Evolutionary conservation across 2,888 invertebrate species (phyloP), one percentile per base, ranked within the genome.

Genomic region (Anagyrus pseudococci): DNA sequence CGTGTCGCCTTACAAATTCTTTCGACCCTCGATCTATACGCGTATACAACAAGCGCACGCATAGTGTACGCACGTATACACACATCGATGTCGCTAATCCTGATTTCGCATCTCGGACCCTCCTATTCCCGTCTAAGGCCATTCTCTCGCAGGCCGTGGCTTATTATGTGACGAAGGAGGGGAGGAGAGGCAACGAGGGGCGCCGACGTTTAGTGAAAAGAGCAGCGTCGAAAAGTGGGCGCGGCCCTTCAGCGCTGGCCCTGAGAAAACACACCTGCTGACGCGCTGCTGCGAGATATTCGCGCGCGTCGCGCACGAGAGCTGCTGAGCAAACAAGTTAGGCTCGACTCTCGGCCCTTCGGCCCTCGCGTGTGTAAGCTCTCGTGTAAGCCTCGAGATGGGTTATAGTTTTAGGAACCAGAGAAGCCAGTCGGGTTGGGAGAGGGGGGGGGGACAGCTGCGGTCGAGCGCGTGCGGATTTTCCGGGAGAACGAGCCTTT

Each of bases 201-300:
- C 13, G 19, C 10, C 22, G 46, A 48, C 52, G 10, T 7, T 15
- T 37, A 13, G 10, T 57, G 49, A 61, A 65, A 56, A 61, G 61
- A 65, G 65, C 61, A 65, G 43, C 53, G 20, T 2, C 19, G 19
- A 50, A 26, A 33, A 41, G 57, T 53, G 33, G 26, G 46, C 49
- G 49, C 55, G 40, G 20, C 25, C 52, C 46, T 55, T 55, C 49
- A 61, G 47, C 61, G 55, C 55, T n/a, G n/a, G n/a, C n/a, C n/a
- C 55, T 44, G 62, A 50, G 62, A 62, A 58, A 58, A 62, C 62
- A 62, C 62, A 62, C 62, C 62, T 62, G 62, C 43, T 46, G 43
- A 7, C 29, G 37, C 33, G 33, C 4, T 10, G 22, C 19, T 7
- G 52, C 23, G 37, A 33, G 41, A 44, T 20, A 44, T 29, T 23